phyloP scores from a whole-genome alignment of 2,113 vertebrate genomes.

The Labeo rohita region DNA sequence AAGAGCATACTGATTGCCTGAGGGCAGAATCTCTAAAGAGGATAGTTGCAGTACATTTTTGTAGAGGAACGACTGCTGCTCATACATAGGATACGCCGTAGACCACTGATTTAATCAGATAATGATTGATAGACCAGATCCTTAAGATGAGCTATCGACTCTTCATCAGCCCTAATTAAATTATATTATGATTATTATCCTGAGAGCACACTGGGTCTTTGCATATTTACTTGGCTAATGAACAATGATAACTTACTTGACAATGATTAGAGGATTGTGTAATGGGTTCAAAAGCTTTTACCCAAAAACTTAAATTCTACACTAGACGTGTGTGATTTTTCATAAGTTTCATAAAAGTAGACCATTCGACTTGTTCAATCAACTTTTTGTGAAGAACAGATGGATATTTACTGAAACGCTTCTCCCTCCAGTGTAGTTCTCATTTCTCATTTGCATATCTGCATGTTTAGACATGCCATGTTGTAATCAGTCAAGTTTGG shows the following conservation, averaged over 20 bases:
- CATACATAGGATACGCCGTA: not conserved
- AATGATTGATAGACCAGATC: not conserved
- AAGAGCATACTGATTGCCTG: conserved; percentile 33
- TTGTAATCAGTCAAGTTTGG: not conserved
- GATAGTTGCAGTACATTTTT: not conserved
- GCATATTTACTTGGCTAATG: not conserved
- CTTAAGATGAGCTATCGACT: conserved; percentile 15
- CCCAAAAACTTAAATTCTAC: not conserved
- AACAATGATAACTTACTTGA: not conserved
- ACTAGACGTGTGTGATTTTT: not conserved
- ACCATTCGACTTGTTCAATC: not conserved
- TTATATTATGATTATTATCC: not conserved
- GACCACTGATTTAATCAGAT: not conserved
- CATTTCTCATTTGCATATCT: no score
- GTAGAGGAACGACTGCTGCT: not conserved
- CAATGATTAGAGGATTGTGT: not conserved
- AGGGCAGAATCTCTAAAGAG: conserved; percentile 20
- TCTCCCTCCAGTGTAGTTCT: no score
- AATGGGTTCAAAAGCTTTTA: not conserved
- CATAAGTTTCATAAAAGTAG: not conserved
- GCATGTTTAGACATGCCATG: no score
- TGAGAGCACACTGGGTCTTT: not conserved
- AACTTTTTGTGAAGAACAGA: not conserved
- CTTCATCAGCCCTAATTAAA: conserved; percentile 2
- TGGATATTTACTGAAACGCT: not conserved